These are phyloP conservation scores for Augochlorella aurata DNA, from an alignment of 2,888 invertebrate genomes.

Conservation along the genomic window DNA sequence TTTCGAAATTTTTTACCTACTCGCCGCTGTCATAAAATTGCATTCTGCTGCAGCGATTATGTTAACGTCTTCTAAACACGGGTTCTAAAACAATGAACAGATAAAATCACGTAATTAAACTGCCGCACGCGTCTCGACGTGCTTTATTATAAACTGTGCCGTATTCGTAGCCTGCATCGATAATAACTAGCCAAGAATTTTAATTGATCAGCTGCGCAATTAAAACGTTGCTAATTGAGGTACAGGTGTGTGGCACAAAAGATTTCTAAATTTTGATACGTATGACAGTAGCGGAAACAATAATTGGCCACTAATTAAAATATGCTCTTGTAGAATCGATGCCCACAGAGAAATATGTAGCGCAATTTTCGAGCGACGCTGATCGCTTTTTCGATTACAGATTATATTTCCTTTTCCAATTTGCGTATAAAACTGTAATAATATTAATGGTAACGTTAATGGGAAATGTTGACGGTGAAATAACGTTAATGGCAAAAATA, in stretches of 20 bases:
- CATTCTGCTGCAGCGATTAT: too few relatives aligned
- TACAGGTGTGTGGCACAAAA: not conserved
- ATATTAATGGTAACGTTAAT: too few relatives aligned
- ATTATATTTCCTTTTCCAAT: not conserved
- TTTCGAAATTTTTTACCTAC: too few relatives aligned
- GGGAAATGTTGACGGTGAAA: too few relatives aligned
- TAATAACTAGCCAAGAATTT: not conserved
- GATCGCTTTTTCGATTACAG: not conserved
- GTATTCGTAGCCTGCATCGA: not conserved
- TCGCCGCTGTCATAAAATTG: too few relatives aligned
- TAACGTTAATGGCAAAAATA: not conserved
- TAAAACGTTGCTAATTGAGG: not conserved
- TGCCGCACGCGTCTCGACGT: too few relatives aligned
- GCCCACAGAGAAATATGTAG: not conserved
- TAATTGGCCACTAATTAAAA: conserved; percentile 10
- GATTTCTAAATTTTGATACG: not conserved
- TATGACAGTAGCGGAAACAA: not conserved
- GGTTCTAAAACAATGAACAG: too few relatives aligned
- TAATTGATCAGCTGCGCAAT: not conserved
- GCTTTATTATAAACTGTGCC: not conserved
- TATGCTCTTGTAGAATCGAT: not conserved
- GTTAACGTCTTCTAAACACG: too few relatives aligned
- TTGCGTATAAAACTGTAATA: too few relatives aligned
- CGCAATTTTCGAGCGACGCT: not conserved
- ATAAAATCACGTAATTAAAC: too few relatives aligned